Percentiles rank a stretch among this genome's conserved stretches.
Evolutionary conservation across 2,113 vertebrate genomes (phyloP).

Genomic region (Cochlearius cochlearius): DNA sequence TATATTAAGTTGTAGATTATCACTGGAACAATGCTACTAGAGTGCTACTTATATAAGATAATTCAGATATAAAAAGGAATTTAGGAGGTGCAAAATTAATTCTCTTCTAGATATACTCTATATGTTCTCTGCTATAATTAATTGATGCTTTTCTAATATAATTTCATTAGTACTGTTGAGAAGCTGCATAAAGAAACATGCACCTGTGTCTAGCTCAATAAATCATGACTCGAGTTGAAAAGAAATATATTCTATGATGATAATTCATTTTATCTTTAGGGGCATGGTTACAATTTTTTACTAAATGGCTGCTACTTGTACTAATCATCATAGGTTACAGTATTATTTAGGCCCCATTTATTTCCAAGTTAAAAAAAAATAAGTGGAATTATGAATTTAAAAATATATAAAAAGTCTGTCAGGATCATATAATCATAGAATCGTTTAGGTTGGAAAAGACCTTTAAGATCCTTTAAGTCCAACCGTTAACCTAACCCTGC

Average conservation of each 20-base stretch:
- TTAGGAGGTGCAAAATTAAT: not conserved
- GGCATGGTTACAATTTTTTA: not conserved
- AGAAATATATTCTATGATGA: not conserved
- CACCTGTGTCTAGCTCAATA: not conserved
- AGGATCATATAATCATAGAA: too few relatives aligned
- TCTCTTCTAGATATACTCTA: not conserved
- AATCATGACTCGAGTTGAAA: not conserved
- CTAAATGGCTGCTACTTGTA: not conserved
- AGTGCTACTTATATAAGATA: not conserved
- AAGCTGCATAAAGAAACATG: not conserved
- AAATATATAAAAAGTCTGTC: not conserved
- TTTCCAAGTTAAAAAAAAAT: not conserved
- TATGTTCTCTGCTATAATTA: not conserved
- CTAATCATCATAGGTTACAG: not conserved
- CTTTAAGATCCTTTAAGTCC: too few relatives aligned
- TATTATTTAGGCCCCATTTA: not conserved
- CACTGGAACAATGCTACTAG: not conserved
- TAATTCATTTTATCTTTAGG: not conserved
- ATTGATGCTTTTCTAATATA: not conserved
- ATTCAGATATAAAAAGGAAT: not conserved
- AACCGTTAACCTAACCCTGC: too few relatives aligned
- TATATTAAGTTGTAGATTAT: not conserved
- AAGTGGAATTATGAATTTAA: not conserved
- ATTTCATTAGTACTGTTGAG: not conserved
- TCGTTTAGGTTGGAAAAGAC: too few relatives aligned